Conservation (phyloP, 2,888 invertebrate genomes). For the Drosophila vallismaia region DNA sequence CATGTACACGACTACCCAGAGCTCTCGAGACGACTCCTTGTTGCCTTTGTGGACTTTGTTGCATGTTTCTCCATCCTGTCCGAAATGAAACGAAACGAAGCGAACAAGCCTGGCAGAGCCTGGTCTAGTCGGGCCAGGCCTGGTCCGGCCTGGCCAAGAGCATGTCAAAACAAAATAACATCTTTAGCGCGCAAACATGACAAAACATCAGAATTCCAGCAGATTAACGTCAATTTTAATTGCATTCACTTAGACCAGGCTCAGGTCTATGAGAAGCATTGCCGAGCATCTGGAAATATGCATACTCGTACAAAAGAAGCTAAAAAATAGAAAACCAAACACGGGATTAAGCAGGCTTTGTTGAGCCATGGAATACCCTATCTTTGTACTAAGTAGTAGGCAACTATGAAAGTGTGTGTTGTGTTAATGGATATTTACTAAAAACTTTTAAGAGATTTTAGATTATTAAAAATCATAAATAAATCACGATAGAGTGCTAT, state of each 20-base stretch:
- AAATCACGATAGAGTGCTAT: too few species aligned
- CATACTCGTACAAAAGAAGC: constrained; percentile 47
- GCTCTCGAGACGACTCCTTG: constrained; percentile 40
- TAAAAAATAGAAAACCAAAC: constrained; percentile 7
- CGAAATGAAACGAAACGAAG: constrained; percentile 15
- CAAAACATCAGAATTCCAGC: constrained; percentile 80
- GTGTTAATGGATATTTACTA: neutral
- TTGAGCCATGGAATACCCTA: constrained; percentile 26
- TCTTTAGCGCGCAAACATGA: constrained; percentile 80
- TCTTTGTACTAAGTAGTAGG: too few species aligned
- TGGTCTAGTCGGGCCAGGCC: constrained; percentile 24
- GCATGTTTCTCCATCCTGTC: constrained; percentile 32
- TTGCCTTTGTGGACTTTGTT: constrained; percentile 46
- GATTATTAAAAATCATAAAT: too few species aligned
- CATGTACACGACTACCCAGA: constrained; percentile 73
- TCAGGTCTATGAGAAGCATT: constrained; percentile 59
- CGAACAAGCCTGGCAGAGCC: constrained; percentile 18
- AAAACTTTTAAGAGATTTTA: neutral
- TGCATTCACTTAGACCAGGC: constrained; percentile 75
- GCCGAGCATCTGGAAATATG: constrained; percentile 63
- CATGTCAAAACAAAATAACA: constrained; percentile 80
- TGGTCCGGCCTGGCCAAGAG: constrained; percentile 66
- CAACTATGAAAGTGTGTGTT: neutral
- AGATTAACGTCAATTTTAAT: constrained; percentile 80
- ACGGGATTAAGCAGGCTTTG: constrained; percentile 24